A percentile compares a stretch with the other conserved stretches of the same genome.
phyloP scores from a whole-genome alignment of 2,888 invertebrate species.

The Chymomyza caudatula region DNA sequence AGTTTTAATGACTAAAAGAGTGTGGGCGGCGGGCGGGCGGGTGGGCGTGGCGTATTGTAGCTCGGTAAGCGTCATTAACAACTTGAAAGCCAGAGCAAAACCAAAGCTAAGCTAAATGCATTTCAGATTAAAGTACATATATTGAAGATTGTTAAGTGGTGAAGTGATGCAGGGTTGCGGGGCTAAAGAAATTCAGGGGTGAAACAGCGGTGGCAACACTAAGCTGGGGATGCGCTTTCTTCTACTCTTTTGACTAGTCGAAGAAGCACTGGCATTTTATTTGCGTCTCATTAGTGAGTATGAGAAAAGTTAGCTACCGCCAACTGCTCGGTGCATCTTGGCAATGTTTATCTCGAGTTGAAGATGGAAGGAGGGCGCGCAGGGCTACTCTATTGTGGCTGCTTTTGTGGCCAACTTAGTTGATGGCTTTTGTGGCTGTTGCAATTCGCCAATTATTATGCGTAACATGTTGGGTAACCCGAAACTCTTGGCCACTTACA shows the following conservation, averaged over 20 bases:
- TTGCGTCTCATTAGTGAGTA: not conserved
- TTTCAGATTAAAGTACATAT: not conserved
- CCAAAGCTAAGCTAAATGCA: not conserved
- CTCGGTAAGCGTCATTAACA: conserved; percentile 3
- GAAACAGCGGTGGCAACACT: too few species aligned
- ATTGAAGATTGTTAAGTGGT: not conserved
- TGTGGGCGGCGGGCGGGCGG: not conserved
- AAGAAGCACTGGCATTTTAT: too few species aligned
- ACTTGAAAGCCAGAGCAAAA: not conserved
- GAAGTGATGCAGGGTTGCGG: not conserved
- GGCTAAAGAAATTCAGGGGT: too few species aligned
- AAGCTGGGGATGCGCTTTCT: not conserved
- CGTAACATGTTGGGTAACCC: conserved; percentile 62
- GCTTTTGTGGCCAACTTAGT: conserved; percentile 3
- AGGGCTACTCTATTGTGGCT: not conserved
- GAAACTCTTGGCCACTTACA: conserved; percentile 46
- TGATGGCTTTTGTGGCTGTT: conserved; percentile 24
- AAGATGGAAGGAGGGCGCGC: too few species aligned
- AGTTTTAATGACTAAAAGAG: conserved; percentile 29
- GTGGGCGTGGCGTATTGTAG: not conserved
- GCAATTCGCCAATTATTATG: conserved; percentile 63
- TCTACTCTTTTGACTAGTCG: not conserved
- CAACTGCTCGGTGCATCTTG: not conserved
- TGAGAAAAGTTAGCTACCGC: conserved; percentile 1
- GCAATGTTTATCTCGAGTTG: not conserved